Evolutionary conservation across 2,113 vertebrate genomes (phyloP).

Genomic region (Oncorhynchus tshawytscha): DNA sequence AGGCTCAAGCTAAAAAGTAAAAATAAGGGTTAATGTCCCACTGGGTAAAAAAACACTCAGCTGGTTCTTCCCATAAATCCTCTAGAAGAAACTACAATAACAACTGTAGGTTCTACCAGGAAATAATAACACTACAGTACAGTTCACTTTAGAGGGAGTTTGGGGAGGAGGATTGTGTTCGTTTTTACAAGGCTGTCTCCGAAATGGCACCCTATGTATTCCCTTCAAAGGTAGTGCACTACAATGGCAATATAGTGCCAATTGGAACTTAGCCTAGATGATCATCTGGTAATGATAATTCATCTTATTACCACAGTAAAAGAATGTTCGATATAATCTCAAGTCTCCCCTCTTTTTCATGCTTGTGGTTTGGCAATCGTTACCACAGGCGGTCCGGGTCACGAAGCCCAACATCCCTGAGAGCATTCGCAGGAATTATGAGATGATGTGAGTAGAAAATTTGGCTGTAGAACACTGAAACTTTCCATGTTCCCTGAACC

Average conservation of each 20-base stretch:
- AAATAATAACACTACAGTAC: neutral
- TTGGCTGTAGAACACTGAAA: no score
- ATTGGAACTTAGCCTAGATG: no score
- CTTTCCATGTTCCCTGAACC: neutral
- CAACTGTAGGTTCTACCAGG: neutral
- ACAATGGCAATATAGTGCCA: no score
- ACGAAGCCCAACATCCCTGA: conserved; percentile 98
- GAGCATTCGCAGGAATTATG: conserved; percentile 94
- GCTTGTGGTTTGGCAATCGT: no score
- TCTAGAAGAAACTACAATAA: conserved; percentile 11
- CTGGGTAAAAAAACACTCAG: conserved; percentile 2
- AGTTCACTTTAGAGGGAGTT: neutral
- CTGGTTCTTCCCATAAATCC: neutral
- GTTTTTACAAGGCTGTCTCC: no score
- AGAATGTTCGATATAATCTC: neutral
- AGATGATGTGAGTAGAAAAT: conserved; percentile 87
- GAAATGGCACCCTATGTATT: no score
- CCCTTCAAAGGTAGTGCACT: no score
- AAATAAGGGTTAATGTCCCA: neutral
- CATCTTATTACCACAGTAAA: no score
- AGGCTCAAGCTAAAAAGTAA: no score
- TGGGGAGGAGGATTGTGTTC: no score
- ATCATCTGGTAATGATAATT: neutral
- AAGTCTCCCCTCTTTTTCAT: neutral
- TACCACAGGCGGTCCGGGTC: conserved; percentile 87